Percentiles rank a stretch among this genome's conserved stretches.
These are phyloP conservation scores for Cryptoprocta ferox DNA, from an alignment of 2,797 vertebrate species.

Conservation along the genomic window DNA sequence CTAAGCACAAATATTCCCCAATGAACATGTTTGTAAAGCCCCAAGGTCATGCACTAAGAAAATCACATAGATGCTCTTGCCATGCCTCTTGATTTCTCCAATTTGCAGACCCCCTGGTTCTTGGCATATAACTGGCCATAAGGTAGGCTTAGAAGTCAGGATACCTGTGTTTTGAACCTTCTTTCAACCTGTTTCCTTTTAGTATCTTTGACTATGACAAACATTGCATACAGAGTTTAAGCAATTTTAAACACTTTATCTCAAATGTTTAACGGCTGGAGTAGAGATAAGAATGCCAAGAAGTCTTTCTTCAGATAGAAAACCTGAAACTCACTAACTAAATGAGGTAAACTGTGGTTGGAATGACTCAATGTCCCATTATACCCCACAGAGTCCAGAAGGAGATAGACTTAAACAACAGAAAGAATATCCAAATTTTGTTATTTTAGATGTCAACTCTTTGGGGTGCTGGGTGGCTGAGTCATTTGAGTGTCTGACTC, in stretches of 20 bases:
- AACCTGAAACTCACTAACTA: slow-evolving; percentile 1
- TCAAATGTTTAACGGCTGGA: slow-evolving; percentile 23
- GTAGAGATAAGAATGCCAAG: slow-evolving; percentile 64
- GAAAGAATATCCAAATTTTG: neutral
- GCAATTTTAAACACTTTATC: neutral
- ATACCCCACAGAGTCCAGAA: neutral
- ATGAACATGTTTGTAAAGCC: neutral
- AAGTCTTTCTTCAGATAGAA: slow-evolving; percentile 74
- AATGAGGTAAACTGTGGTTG: slow-evolving; percentile 41
- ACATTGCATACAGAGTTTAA: neutral
- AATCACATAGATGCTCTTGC: too few relatives aligned
- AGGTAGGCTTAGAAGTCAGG: neutral
- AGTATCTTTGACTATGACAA: neutral
- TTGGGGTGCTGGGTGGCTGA: too few relatives aligned
- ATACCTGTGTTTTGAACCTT: neutral
- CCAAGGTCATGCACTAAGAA: neutral
- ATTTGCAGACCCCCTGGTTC: neutral
- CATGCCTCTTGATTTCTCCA: neutral
- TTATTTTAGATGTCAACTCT: neutral
- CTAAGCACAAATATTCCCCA: neutral
- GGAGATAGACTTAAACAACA: neutral
- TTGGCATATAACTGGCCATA: neutral
- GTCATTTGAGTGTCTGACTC: too few relatives aligned
- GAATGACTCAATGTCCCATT: neutral
- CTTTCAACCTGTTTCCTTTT: neutral